Evolutionary conservation across 2,888 invertebrate species (phyloP).

Genomic region (Andrena bicolor): DNA sequence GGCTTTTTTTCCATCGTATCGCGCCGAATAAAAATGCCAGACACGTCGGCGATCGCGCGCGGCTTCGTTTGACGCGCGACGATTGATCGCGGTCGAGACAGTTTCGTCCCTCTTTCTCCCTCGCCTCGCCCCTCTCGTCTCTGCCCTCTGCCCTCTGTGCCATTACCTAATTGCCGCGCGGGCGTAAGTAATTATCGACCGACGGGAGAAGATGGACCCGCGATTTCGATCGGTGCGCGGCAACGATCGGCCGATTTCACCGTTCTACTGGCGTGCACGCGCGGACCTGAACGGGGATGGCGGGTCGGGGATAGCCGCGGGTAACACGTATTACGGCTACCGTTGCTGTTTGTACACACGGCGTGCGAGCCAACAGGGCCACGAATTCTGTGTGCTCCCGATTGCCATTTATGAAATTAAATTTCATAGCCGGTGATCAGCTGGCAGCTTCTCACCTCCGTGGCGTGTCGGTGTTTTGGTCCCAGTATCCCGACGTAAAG

Average conservation of each 20-base stretch:
- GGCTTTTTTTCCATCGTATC: constrained; percentile 36
- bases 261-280: neutral
- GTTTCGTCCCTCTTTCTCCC: neutral
- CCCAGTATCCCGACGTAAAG: neutral
- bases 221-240: constrained; percentile 30
- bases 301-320: constrained; percentile 35
- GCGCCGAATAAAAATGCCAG: constrained; percentile 61
- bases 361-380: constrained; percentile 50
- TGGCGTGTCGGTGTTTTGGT: neutral
- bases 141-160: constrained; percentile 3
- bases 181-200: constrained; percentile 69
- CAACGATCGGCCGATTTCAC: constrained; percentile 41
- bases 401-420: constrained; percentile 77
- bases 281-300: constrained; percentile 4
- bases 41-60: constrained; percentile 57
- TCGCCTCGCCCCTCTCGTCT: neutral
- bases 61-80: constrained; percentile 59
- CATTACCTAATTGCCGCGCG: constrained; percentile 72
- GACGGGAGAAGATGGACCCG: constrained; percentile 30
- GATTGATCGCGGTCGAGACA: constrained; percentile 60
- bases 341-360: constrained; percentile 64
- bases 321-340: constrained; percentile 56
- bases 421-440: constrained; percentile 62
- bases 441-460: constrained; percentile 30
- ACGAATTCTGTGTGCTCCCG: constrained; percentile 44